Evolutionary conservation across 2,888 invertebrate species (phyloP).

Genomic region (Apamea anceps): DNA sequence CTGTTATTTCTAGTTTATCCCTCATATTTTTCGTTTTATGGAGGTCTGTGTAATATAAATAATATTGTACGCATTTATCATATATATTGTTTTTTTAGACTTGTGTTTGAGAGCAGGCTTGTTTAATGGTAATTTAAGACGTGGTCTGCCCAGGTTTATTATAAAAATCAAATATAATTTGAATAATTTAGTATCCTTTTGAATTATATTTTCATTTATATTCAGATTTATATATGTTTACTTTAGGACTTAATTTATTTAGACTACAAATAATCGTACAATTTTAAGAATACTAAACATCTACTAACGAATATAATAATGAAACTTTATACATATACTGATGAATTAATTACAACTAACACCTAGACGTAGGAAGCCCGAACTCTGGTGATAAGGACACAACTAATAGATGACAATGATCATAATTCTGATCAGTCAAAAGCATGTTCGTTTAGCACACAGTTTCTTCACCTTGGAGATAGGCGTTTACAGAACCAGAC

Average conservation of each 20-base stretch:
- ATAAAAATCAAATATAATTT: not conserved
- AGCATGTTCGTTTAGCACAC: not conserved
- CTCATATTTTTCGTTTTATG: conserved; percentile 41
- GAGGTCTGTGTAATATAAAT: conserved; percentile 29
- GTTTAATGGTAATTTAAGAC: conserved; percentile 16
- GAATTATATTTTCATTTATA: not conserved
- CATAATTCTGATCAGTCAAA: not conserved
- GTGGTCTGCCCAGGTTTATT: not conserved
- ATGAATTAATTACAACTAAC: not conserved
- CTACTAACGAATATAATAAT: conserved; percentile 3
- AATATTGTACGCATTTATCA: conserved; percentile 41
- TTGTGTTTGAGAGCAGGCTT: conserved; percentile 24
- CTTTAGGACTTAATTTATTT: not conserved
- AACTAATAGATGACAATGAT: conserved; percentile 14
- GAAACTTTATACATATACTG: conserved; percentile 1
- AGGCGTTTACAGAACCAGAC: not conserved
- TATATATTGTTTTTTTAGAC: conserved; percentile 28
- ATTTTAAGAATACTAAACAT: conserved; percentile 1
- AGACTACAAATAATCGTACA: not conserved
- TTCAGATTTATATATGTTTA: not conserved
- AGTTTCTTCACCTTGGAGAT: not conserved
- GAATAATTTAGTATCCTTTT: not conserved
- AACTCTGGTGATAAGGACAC: conserved; percentile 14
- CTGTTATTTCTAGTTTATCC: conserved; percentile 47
- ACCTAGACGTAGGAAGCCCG: conserved; percentile 35